These are phyloP conservation scores for Tetranychus urticae DNA, from an alignment of 1,140 invertebrate species.

Conservation along the genomic window DNA sequence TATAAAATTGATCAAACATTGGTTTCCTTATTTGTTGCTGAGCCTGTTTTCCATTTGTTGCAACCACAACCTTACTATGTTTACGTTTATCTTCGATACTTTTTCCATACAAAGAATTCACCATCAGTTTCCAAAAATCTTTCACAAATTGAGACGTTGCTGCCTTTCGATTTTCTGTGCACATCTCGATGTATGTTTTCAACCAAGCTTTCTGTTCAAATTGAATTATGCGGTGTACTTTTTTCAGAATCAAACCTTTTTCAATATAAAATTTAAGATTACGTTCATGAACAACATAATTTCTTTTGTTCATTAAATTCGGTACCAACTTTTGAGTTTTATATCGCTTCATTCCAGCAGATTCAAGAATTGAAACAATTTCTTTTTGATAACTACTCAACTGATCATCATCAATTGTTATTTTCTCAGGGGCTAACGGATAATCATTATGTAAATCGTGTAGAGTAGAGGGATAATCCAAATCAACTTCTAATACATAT, in stretches of 20 bases:
- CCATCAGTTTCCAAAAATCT: constrained; percentile 21
- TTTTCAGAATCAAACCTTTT: constrained; percentile 22
- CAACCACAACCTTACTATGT: constrained; percentile 20
- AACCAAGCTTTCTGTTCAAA: constrained; percentile 27
- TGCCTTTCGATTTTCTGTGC: constrained; percentile 18
- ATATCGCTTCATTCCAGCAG: neutral
- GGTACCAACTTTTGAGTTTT: constrained; percentile 3
- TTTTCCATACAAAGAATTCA: constrained; percentile 26
- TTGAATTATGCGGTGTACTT: constrained; percentile 24
- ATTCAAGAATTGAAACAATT: neutral
- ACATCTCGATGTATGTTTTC: constrained; percentile 22
- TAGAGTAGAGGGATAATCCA: constrained; percentile 13
- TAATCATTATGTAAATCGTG: constrained; percentile 19
- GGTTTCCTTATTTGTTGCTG: constrained; percentile 19
- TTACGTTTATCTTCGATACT: constrained; percentile 26
- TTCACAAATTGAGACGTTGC: constrained; percentile 16
- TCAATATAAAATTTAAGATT: constrained; percentile 25
- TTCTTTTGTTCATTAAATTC: constrained; percentile 11
- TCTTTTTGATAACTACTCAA: neutral
- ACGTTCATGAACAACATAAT: constrained; percentile 26
- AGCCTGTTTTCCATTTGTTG: constrained; percentile 15
- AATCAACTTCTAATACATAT: constrained; percentile 14
- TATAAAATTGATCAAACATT: constrained; percentile 18
- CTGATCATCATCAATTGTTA: constrained; percentile 2
- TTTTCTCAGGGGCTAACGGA: constrained; percentile 19